Percentiles rank a stretch among this genome's conserved stretches.
phyloP scores from a whole-genome alignment of 2,888 invertebrate species.

The Proisotoma minuta region DNA sequence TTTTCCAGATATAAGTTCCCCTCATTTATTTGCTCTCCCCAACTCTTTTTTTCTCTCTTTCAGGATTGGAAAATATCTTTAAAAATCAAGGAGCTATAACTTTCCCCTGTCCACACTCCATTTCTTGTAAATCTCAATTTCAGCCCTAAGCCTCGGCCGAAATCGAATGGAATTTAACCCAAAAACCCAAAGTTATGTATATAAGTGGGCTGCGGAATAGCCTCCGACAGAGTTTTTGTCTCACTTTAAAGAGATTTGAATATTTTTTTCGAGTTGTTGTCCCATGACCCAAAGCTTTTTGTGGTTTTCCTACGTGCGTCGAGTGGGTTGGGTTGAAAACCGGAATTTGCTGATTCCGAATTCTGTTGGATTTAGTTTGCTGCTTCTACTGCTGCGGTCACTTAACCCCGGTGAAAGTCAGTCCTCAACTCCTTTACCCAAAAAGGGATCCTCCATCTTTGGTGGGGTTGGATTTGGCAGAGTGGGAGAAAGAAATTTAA shows the following conservation, averaged over 20 bases:
- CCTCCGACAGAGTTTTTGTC: no score
- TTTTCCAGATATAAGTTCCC: constrained; percentile 18
- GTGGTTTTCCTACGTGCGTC: background rate
- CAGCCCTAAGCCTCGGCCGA: no score
- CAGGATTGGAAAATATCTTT: constrained; percentile 4
- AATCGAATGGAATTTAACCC: no score
- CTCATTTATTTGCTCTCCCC: constrained; percentile 24
- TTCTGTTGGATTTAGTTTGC: background rate
- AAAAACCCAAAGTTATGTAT: no score
- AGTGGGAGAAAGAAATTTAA: background rate
- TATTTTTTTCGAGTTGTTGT: no score
- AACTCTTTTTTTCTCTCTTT: background rate
- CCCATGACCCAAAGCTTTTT: no score
- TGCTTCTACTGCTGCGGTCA: constrained; percentile 22
- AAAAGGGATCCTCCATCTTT: no score
- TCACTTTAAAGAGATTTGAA: no score
- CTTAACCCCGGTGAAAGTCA: constrained; percentile 23
- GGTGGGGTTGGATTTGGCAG: no score
- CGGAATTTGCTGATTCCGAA: background rate
- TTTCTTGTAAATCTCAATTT: constrained; percentile 5
- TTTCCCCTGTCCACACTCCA: constrained; percentile 1
- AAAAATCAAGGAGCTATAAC: background rate
- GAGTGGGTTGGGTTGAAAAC: background rate
- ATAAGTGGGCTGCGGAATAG: no score
- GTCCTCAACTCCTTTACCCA: no score